Evolutionary conservation across 2,797 vertebrate genomes (phyloP).

Genomic region (Pipistrellus pygmaeus): DNA sequence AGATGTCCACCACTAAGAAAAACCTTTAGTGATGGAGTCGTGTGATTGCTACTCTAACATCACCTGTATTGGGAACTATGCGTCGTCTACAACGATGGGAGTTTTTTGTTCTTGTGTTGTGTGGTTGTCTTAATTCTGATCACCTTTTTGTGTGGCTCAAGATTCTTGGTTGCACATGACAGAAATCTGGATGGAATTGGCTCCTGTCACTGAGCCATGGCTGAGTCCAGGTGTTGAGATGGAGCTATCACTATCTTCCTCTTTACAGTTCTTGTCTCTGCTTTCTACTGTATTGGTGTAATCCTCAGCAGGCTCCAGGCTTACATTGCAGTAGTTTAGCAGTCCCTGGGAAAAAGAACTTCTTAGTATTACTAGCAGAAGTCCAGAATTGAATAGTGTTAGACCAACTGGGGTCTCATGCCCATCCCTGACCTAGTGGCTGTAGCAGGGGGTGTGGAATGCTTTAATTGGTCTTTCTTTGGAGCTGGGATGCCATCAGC

Average conservation of each 20-base stretch:
- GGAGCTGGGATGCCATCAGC: background rate
- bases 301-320: background rate
- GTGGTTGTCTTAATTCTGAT: background rate
- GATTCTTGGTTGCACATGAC: conserved; percentile 18
- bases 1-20: background rate
- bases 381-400: background rate
- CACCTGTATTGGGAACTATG: background rate
- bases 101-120: background rate
- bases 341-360: background rate
- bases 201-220: background rate
- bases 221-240: background rate
- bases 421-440: background rate
- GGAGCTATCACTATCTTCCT: background rate
- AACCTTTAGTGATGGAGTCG: background rate
- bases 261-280: background rate
- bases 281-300: background rate
- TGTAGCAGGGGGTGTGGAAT: background rate
- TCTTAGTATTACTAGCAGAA: background rate
- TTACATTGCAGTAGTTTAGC: background rate
- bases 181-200: background rate
- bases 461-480: background rate
- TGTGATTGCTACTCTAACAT: background rate
- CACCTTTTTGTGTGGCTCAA: background rate
- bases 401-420: background rate
- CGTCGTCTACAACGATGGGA: background rate